Evolutionary conservation across 1,140 invertebrate genomes (phyloP).

Genomic region (Neelides sp.): DNA sequence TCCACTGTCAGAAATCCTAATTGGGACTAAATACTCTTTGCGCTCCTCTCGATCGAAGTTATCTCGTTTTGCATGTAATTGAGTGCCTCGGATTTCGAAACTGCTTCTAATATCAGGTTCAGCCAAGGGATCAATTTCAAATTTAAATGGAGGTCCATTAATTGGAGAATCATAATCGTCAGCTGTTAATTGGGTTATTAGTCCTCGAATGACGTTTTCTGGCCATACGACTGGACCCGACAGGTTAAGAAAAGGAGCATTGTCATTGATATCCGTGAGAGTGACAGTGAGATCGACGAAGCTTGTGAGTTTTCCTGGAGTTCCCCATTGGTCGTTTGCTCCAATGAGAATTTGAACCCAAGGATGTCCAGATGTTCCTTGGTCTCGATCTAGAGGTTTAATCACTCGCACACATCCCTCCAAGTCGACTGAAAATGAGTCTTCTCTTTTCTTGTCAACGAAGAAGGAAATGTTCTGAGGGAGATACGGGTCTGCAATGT

Average conservation of each 20-base stretch:
- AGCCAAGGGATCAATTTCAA: slow-evolving; percentile 52
- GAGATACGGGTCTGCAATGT: slow-evolving; percentile 56
- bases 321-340: slow-evolving; percentile 65
- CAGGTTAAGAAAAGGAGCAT: slow-evolving; percentile 66
- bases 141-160: slow-evolving; percentile 70
- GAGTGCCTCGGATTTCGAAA: slow-evolving; percentile 51
- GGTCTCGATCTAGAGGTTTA: slow-evolving; percentile 70
- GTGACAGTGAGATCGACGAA: slow-evolving; percentile 59
- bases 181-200: slow-evolving; percentile 56
- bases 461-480: slow-evolving; percentile 65
- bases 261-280: slow-evolving; percentile 76
- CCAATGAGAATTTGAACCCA: slow-evolving; percentile 60
- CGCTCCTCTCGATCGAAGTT: slow-evolving; percentile 77
- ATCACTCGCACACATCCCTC: slow-evolving; percentile 59
- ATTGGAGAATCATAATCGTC: slow-evolving; percentile 58
- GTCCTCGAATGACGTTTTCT: slow-evolving; percentile 56
- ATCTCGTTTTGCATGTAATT: slow-evolving; percentile 34
- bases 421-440: slow-evolving; percentile 54
- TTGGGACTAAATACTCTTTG: slow-evolving; percentile 74
- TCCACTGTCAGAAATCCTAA: slow-evolving; percentile 73
- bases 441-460: slow-evolving; percentile 46
- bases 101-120: slow-evolving; percentile 52
- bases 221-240: slow-evolving; percentile 63
- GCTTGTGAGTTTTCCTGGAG: slow-evolving; percentile 43
- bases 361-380: slow-evolving; percentile 64